Conservation (phyloP, 2,797 vertebrate species). For the Diplodus sargus region DNA sequence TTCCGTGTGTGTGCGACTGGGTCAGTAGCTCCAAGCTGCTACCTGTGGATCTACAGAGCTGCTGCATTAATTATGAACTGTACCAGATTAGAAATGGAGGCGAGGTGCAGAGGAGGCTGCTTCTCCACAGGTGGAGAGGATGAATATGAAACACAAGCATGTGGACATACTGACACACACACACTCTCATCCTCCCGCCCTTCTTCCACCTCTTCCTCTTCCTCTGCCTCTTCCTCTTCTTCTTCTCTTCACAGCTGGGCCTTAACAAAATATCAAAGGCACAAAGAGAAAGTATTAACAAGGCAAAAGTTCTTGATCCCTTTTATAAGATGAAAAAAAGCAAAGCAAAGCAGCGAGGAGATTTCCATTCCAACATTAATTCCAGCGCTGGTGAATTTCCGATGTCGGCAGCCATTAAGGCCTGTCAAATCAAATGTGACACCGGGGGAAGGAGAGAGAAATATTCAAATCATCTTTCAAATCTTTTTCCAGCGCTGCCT, state of each 20-base stretch:
- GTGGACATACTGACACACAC: constrained; percentile 3
- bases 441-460: constrained; percentile 68
- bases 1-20: constrained; percentile 21
- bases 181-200: not conserved
- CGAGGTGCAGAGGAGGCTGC: constrained; percentile 31
- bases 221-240: not conserved
- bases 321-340: constrained; percentile 55
- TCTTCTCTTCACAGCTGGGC: constrained; percentile 11
- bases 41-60: constrained; percentile 59
- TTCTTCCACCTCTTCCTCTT: not conserved
- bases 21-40: constrained; percentile 40
- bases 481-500: constrained; percentile 71
- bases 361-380: constrained; percentile 82
- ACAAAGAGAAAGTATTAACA: constrained; percentile 73
- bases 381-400: constrained; percentile 74
- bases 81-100: constrained; percentile 54
- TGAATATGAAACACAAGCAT: constrained; percentile 42
- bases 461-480: constrained; percentile 85
- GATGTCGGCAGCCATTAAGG: constrained; percentile 80
- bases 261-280: constrained; percentile 67
- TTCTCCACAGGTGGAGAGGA: constrained; percentile 53
- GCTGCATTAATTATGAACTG: constrained; percentile 55
- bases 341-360: constrained; percentile 50
- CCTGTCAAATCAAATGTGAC: constrained; percentile 84
- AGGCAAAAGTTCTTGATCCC: constrained; percentile 75